Evolutionary conservation across 2,113 vertebrate genomes (phyloP).

Genomic region (Balaenoptera acutorostrata): DNA sequence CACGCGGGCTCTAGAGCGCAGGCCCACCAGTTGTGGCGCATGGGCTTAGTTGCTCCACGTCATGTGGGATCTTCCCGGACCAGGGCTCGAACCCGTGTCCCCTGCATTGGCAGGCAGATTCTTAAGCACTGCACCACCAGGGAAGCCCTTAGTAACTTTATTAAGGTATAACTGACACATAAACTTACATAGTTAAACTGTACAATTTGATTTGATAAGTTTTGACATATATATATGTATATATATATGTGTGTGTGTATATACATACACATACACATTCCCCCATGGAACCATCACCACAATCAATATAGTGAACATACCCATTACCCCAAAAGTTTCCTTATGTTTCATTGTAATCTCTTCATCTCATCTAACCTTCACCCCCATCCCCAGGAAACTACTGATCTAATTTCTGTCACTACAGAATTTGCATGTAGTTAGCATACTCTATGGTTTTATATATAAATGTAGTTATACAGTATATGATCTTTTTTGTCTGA

Average conservation of each 20-base stretch:
- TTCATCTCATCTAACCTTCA: neutral
- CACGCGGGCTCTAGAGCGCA: too few relatives aligned
- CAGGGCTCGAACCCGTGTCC: too few relatives aligned
- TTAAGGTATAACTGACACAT: neutral
- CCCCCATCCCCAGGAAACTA: neutral
- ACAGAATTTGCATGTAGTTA: neutral
- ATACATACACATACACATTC: too few relatives aligned
- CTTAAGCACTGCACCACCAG: too few relatives aligned
- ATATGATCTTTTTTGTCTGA: neutral
- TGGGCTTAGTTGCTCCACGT: too few relatives aligned
- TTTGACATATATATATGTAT: neutral
- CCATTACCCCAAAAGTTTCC: neutral
- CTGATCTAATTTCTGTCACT: neutral
- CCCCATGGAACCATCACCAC: neutral
- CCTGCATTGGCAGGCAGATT: too few relatives aligned
- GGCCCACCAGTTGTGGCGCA: too few relatives aligned
- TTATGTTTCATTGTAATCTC: neutral
- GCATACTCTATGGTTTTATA: neutral
- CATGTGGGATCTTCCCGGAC: too few relatives aligned
- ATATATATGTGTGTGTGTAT: neutral
- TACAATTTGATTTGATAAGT: neutral
- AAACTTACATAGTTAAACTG: neutral
- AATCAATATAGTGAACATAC: neutral
- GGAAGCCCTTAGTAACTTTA: neutral
- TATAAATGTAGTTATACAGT: neutral